Conservation (phyloP, 2,888 invertebrate species). For the Acleris cristana region DNA sequence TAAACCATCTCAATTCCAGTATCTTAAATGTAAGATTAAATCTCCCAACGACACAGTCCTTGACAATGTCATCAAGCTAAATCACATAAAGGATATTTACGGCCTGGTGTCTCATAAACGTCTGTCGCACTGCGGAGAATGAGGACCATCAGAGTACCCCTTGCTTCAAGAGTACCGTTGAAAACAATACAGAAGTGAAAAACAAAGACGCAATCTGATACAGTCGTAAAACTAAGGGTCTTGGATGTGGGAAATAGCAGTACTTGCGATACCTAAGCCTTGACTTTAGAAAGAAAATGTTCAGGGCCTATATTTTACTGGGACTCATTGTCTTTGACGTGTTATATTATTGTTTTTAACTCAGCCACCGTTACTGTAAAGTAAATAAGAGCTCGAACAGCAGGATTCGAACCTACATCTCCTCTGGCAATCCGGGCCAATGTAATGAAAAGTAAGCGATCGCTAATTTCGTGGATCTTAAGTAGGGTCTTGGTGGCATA, state of each 20-base stretch:
- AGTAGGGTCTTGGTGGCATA: no score
- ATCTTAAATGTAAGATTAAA: not conserved
- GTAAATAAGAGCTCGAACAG: no score
- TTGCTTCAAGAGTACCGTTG: constrained; percentile 2
- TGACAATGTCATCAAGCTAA: constrained; percentile 2
- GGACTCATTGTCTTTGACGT: not conserved
- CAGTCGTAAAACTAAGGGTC: constrained; percentile 4
- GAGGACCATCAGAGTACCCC: constrained; percentile 2
- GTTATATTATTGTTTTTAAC: no score
- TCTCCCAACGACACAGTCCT: not conserved
- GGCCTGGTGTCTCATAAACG: constrained; percentile 24
- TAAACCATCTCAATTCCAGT: no score
- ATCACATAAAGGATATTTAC: constrained; percentile 15
- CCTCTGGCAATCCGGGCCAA: no score
- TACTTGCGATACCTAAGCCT: no score
- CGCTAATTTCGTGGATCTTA: no score
- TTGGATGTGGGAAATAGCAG: not conserved
- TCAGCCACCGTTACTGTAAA: no score
- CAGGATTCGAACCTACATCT: no score
- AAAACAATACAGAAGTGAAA: not conserved
- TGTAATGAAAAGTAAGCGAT: no score
- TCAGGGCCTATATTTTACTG: not conserved
- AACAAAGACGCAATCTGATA: constrained; percentile 8
- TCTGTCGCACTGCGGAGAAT: constrained; percentile 24
- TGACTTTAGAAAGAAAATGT: constrained; percentile 1